phyloP scores from a whole-genome alignment of 2,797 vertebrate species.

The Chaetophractus vellerosus region DNA sequence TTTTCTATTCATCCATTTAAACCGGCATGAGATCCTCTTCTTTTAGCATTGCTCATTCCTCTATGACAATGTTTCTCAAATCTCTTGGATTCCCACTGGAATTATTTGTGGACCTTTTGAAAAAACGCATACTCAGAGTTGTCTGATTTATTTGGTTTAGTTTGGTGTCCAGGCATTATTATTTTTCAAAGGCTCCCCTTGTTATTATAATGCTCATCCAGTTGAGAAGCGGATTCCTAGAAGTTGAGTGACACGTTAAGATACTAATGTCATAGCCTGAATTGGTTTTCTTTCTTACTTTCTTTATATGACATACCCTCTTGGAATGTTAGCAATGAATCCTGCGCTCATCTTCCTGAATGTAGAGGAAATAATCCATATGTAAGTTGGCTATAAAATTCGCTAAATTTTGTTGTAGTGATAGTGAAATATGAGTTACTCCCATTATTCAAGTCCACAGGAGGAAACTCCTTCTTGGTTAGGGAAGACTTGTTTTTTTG shows the following conservation, averaged over 20 bases:
- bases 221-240: not conserved
- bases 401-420: not conserved
- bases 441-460: constrained; percentile 68
- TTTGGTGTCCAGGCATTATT: not conserved
- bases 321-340: not conserved
- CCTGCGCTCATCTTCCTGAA: not conserved
- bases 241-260: not conserved
- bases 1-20: not conserved
- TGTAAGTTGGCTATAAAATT: not conserved
- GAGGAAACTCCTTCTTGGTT: constrained; percentile 71
- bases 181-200: not conserved
- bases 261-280: not conserved
- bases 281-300: not conserved
- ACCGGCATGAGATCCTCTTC: not conserved
- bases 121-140: not conserved
- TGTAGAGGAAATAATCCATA: not conserved
- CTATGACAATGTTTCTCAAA: not conserved
- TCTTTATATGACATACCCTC: not conserved
- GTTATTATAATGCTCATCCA: not conserved
- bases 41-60: not conserved
- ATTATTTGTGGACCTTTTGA: not conserved
- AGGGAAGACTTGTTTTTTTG: constrained; percentile 53
- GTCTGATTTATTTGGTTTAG: not conserved
- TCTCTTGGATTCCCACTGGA: not conserved
- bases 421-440: not conserved